These are phyloP conservation scores for Diacarnus erythraeanus DNA, from an alignment of 37 sponge, comb jelly and placozoan species.

Conservation along the genomic window DNA sequence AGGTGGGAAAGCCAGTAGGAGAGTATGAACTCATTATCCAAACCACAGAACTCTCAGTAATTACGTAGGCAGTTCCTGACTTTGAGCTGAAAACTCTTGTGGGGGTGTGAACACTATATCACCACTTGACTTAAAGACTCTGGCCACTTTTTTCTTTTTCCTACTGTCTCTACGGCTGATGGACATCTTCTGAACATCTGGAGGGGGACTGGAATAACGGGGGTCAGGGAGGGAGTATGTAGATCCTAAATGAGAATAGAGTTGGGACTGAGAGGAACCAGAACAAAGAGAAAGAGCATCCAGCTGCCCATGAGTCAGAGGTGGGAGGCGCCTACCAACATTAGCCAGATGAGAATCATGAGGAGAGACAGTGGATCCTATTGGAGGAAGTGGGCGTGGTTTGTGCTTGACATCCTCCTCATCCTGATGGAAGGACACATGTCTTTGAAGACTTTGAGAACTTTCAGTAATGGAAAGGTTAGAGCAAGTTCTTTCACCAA, in stretches of 20 bases:
- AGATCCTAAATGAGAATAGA: neutral
- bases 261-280: neutral
- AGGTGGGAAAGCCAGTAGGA: no score
- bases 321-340: neutral
- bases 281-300: conserved; percentile 10
- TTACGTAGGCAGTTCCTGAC: no score
- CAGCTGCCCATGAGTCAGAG: neutral
- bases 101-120: no score
- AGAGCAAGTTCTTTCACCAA: no score
- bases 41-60: no score
- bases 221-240: conserved; percentile 19
- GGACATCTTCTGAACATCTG: neutral
- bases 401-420: neutral
- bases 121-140: no score
- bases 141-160: neutral
- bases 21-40: no score
- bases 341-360: neutral
- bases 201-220: conserved; percentile 8
- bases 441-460: no score
- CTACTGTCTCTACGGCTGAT: neutral
- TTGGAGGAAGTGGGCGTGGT: conserved; percentile 14
- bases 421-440: neutral
- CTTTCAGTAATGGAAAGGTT: no score
- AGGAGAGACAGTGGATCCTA: neutral
- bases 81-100: no score